A percentile compares a stretch with the other conserved stretches of the same genome.
Conservation (phyloP, 2,113 vertebrate genomes). For the Prolemur simus region DNA sequence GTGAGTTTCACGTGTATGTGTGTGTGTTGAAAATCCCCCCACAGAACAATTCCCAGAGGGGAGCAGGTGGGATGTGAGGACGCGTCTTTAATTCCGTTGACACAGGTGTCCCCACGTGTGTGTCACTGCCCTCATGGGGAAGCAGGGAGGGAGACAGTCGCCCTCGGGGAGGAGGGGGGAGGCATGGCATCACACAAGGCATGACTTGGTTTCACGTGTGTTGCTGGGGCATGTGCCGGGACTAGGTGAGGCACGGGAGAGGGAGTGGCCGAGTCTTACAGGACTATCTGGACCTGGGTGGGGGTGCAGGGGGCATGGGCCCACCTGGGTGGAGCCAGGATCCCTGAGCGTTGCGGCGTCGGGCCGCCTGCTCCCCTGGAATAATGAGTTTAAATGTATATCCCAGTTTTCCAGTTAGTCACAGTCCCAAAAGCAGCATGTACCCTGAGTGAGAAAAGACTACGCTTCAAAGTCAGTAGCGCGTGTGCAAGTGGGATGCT, state of each 20-base stretch:
- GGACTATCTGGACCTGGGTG: neutral
- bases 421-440: fast-evolving
- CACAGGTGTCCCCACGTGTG: fast-evolving
- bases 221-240: fast-evolving
- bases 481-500: too few relatives aligned
- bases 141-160: fast-evolving
- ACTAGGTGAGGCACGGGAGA: neutral
- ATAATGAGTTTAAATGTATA: fast-evolving
- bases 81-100: fast-evolving
- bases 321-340: neutral
- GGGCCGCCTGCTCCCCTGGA: neutral
- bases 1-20: neutral
- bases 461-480: neutral
- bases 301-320: neutral
- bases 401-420: neutral
- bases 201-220: fast-evolving
- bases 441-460: neutral
- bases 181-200: fast-evolving
- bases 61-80: neutral
- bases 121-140: too few relatives aligned
- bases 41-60: fast-evolving
- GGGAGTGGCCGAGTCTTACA: neutral
- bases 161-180: neutral
- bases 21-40: neutral
- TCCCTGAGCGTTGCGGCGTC: neutral